Conservation (phyloP, 2,113 vertebrate genomes). For the Austrofundulus limnaeus region DNA sequence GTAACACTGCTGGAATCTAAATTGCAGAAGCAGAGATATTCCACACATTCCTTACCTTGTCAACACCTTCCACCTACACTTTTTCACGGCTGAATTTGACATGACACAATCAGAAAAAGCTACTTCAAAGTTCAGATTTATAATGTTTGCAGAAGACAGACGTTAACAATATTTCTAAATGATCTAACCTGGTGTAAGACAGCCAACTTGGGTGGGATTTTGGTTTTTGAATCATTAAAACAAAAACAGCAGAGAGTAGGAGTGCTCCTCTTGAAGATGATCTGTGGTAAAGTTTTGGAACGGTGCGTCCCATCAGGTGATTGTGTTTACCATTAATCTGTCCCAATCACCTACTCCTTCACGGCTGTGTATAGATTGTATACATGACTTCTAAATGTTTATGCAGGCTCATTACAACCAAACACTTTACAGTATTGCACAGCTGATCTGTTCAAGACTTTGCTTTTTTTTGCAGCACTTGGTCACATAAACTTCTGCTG, state of each 20-base stretch:
- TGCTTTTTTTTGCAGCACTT: background rate
- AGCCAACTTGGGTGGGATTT: too few species aligned
- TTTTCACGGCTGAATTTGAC: conserved; percentile 6
- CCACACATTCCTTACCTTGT: conserved; percentile 25
- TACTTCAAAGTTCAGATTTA: too few species aligned
- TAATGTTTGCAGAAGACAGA: too few species aligned
- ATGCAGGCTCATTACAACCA: conserved; percentile 9
- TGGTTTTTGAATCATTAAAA: too few species aligned
- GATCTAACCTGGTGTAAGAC: too few species aligned
- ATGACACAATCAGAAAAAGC: background rate
- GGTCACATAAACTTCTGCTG: background rate
- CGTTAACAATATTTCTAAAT: too few species aligned
- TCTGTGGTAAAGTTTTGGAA: too few species aligned
- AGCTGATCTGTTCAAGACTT: background rate
- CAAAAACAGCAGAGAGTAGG: too few species aligned
- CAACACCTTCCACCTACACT: conserved; percentile 11
- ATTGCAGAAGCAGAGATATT: conserved; percentile 16
- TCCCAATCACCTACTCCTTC: conserved; percentile 6
- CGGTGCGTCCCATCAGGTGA: background rate
- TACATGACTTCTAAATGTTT: conserved; percentile 20
- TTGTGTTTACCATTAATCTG: background rate
- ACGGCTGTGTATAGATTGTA: conserved; percentile 6
- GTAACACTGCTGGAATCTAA: background rate
- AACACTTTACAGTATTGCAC: conserved; percentile 10
- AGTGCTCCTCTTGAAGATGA: too few species aligned